Base-by-base conservation (phyloP, 2,888 invertebrate genomes). In the Drosophila buzzatii region DNA sequence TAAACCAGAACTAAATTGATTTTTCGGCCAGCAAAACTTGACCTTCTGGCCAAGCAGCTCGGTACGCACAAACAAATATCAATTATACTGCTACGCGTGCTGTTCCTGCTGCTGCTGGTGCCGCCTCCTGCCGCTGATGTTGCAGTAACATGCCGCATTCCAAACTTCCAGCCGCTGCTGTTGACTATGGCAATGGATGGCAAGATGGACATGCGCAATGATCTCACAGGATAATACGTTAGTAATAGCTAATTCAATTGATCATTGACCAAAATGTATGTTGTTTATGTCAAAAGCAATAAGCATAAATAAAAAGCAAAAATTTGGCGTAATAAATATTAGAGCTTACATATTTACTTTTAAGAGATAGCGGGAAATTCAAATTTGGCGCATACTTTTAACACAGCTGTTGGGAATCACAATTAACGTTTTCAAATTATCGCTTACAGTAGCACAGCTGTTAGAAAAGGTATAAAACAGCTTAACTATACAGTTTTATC, bases 91-190 rank as follows among this genome's bases (percentile, higher is more conserved):
- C 71, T 57, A 56, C 35, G 27, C 27, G 41, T 55, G 56, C 45
- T 62, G 47, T 70, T 55, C 53, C 44, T 63, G 18, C 45, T 62
- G 47, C 71, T 55, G 58, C 27, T 47, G 61, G 57, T 57, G 62
- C 52, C 9, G 31, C 49, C 44, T 6, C 14, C 44, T 49, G 31
- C 58, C 56, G n/a, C 18, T 51, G 49, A 2, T 31, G n/a, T n/a
- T 37, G 39, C 70, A 76, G 61, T 68, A 81, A 81, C 70, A 73
- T 75, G 74, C 71, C 82, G 73, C 70, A 72, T 89, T 89, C 86
- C 89, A 85, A 66, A 64, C 67, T 77, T 77, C 77, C 77, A 77
- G 77, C 41, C 57, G 47, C 51, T 70, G 66, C 62, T 79, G 57
- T 75, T 75, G 71, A 47, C 63, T 70, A 23, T 59, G 60, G 70